Conservation (phyloP, 2,888 invertebrate genomes). For the Drosophila borborema region DNA sequence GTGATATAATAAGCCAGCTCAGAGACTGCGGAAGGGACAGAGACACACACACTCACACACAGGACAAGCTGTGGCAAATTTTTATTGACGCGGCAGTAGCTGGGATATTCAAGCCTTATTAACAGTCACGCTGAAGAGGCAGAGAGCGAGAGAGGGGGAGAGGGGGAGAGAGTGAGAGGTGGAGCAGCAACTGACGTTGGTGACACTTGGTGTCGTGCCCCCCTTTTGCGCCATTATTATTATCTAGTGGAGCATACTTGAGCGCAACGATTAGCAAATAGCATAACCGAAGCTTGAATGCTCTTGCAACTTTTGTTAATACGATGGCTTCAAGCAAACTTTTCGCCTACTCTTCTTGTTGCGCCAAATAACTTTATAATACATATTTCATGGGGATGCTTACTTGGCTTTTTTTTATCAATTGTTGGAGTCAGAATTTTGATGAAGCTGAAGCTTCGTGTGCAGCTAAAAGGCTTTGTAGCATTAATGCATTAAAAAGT, state of each 20-base stretch:
- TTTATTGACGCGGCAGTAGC: slow-evolving; percentile 63
- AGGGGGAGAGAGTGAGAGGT: too few species aligned
- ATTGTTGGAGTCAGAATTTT: neutral
- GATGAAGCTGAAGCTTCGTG: neutral
- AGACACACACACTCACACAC: neutral
- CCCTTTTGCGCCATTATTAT: slow-evolving; percentile 51
- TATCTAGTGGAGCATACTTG: slow-evolving; percentile 60
- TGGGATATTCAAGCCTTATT: slow-evolving; percentile 72
- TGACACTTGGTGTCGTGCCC: slow-evolving; percentile 24
- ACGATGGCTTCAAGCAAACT: neutral
- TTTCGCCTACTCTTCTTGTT: neutral
- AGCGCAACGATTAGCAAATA: neutral
- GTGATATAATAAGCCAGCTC: slow-evolving; percentile 27
- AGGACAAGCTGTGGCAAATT: slow-evolving; percentile 58
- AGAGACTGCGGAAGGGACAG: neutral
- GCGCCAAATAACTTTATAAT: slow-evolving; percentile 3
- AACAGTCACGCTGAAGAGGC: slow-evolving; percentile 28
- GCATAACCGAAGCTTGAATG: slow-evolving; percentile 11
- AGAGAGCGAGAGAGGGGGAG: too few species aligned
- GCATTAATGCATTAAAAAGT: slow-evolving; percentile 2
- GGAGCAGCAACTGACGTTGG: slow-evolving; percentile 3
- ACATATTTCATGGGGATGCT: neutral
- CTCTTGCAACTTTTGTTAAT: slow-evolving; percentile 18
- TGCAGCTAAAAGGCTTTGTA: neutral
- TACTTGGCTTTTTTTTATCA: neutral